Conservation (phyloP, 2,797 vertebrate species). For the Enteromius mattozi region DNA sequence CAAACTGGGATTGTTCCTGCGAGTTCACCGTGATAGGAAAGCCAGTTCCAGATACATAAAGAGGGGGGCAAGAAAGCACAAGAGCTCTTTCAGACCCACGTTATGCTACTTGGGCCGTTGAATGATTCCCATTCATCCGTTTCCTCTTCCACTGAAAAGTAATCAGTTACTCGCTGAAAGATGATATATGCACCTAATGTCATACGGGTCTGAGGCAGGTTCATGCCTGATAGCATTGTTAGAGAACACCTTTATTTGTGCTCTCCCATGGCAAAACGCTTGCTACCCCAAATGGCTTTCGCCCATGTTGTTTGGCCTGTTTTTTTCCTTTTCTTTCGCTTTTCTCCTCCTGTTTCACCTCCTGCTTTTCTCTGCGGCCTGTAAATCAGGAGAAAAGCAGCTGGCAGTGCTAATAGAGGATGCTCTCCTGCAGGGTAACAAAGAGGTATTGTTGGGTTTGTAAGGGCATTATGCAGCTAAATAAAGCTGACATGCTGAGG, state of each 20-base stretch:
- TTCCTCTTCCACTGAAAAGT: conserved; percentile 74
- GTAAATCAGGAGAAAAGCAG: conserved; percentile 66
- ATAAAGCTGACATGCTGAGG: conserved; percentile 79
- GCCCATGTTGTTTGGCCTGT: conserved; percentile 30
- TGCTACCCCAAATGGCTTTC: conserved; percentile 33
- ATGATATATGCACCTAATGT: conserved; percentile 77
- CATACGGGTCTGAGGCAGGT: conserved; percentile 72
- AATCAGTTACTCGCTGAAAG: conserved; percentile 77
- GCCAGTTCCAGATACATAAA: conserved; percentile 64
- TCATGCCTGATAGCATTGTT: conserved; percentile 67
- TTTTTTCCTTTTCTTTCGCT: conserved; percentile 53
- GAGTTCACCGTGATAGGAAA: conserved; percentile 68
- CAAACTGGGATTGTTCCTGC: conserved; percentile 73
- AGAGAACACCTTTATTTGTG: conserved; percentile 53
- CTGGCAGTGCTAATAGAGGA: conserved; percentile 77
- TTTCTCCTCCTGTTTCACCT: conserved; percentile 49
- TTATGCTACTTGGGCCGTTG: conserved; percentile 80
- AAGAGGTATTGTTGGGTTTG: conserved; percentile 75
- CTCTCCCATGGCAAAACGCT: conserved; percentile 17
- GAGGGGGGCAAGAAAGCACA: conserved; percentile 72
- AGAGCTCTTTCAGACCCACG: conserved; percentile 77
- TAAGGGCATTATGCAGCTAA: conserved; percentile 73
- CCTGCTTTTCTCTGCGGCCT: conserved; percentile 66
- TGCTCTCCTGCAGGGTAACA: conserved; percentile 77
- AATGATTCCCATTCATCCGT: conserved; percentile 78